A percentile compares a stretch with the other conserved stretches of the same genome.
These are phyloP conservation scores for Acanthaster planci DNA, from an alignment of 35 echinoderm and acorn worm genomes.

Conservation along the genomic window DNA sequence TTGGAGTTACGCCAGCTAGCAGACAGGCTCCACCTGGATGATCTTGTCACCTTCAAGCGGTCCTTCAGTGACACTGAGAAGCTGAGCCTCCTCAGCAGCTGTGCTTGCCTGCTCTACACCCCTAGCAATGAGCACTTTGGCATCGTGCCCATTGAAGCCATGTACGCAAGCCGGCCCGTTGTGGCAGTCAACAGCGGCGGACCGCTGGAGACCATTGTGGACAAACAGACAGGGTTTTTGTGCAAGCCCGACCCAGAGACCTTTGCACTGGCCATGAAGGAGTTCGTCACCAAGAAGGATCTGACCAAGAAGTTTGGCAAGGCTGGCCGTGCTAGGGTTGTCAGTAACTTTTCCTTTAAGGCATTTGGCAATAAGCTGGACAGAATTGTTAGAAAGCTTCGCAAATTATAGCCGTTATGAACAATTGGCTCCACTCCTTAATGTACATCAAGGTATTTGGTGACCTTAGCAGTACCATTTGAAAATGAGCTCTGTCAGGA, in stretches of 20 bases:
- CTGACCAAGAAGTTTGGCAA: constrained; percentile 72
- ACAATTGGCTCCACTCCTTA: too few species aligned
- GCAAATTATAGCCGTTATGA: constrained; percentile 8
- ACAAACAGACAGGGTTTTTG: constrained; percentile 75
- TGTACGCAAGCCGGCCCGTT: constrained; percentile 94
- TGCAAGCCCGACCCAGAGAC: constrained; percentile 50
- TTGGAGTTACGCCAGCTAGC: constrained; percentile 63
- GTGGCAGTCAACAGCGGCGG: constrained; percentile 97
- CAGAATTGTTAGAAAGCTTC: constrained; percentile 64
- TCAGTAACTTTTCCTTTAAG: constrained; percentile 84
- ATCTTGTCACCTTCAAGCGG: constrained; percentile 80
- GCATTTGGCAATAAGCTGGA: constrained; percentile 87
- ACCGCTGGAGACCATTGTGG: constrained; percentile 81
- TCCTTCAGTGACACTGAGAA: constrained; percentile 94
- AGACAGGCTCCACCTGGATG: constrained; percentile 53
- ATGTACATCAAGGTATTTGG: too few species aligned
- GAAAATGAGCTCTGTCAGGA: too few species aligned
- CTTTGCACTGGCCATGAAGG: constrained; percentile 79
- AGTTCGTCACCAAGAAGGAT: constrained; percentile 68
- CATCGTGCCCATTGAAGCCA: constrained; percentile 95
- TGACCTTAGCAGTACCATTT: too few species aligned
- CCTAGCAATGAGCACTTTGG: constrained; percentile 97
- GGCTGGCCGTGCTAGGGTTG: constrained; percentile 68
- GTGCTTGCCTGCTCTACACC: constrained; percentile 88
- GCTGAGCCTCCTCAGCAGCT: constrained; percentile 67